phyloP scores from a whole-genome alignment of 2,888 invertebrate species.

The Tiliacea aurago region DNA sequence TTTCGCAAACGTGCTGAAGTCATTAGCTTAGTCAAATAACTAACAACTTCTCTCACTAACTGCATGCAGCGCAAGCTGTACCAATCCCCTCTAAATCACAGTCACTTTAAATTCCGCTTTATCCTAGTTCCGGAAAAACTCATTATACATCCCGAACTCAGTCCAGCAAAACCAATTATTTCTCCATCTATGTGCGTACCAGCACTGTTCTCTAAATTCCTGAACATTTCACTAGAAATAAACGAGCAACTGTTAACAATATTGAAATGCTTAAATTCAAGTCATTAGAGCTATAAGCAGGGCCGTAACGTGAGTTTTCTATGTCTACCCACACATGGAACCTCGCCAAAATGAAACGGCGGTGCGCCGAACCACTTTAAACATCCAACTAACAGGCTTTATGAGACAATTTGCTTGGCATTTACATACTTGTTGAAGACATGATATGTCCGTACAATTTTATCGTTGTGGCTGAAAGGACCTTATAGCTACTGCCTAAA shows the following conservation, averaged over 20 bases:
- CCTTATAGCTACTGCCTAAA: background rate
- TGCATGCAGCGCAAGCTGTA: constrained; percentile 10
- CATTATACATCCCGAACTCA: constrained; percentile 52
- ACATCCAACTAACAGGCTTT: constrained; percentile 61
- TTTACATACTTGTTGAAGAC: constrained; percentile 65
- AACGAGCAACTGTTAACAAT: constrained; percentile 63
- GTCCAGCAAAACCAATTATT: constrained; percentile 59
- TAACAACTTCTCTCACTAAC: constrained; percentile 10
- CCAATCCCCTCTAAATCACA: constrained; percentile 37
- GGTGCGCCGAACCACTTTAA: constrained; percentile 64
- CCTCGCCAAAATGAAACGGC: constrained; percentile 64
- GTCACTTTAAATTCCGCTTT: constrained; percentile 51
- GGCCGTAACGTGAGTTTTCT: constrained; percentile 62
- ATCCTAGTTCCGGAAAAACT: constrained; percentile 55
- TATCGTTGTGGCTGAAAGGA: constrained; percentile 39
- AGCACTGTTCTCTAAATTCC: constrained; percentile 53
- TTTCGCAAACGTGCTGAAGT: background rate
- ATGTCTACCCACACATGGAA: constrained; percentile 62
- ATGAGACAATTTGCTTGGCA: constrained; percentile 63
- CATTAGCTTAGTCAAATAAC: constrained; percentile 5
- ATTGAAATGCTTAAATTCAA: constrained; percentile 66
- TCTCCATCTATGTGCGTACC: constrained; percentile 54
- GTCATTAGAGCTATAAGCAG: constrained; percentile 66
- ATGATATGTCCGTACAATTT: constrained; percentile 50
- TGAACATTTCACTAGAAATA: constrained; percentile 59